Evolutionary conservation across 2,113 vertebrate genomes (phyloP).

Genomic region (Chelonoidis abingdonii): DNA sequence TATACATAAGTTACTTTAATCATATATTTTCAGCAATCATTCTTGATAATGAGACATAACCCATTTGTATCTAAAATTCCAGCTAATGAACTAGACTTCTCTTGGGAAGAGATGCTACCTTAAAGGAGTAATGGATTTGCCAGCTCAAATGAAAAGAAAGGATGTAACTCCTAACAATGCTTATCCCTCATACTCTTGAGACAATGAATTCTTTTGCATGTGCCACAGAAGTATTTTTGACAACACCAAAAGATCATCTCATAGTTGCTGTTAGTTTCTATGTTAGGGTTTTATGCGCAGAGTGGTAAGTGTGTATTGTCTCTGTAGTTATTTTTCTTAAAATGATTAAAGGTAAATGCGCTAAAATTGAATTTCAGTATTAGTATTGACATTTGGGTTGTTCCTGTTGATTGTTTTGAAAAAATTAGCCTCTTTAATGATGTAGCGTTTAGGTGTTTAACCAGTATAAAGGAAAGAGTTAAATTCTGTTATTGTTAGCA

Average conservation of each 20-base stretch:
- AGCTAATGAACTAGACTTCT: not conserved
- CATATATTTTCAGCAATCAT: not conserved
- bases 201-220: not conserved
- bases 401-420: not conserved
- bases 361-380: not conserved
- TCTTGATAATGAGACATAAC: not conserved
- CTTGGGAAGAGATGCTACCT: not conserved
- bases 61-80: not conserved
- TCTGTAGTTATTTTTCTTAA: not conserved
- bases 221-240: not conserved
- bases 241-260: not conserved
- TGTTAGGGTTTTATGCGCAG: not conserved
- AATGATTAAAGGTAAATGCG: not conserved
- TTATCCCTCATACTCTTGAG: not conserved
- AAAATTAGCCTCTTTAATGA: not conserved
- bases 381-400: not conserved
- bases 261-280: not conserved
- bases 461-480: not conserved
- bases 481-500: not conserved
- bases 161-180: not conserved
- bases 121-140: not conserved
- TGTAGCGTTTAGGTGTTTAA: not conserved
- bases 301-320: not conserved
- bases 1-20: not conserved
- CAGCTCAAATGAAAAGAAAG: not conserved